These are phyloP conservation scores for Beroe forskalii DNA, from an alignment of 37 sponge, comb jelly and placozoan genomes.

Conservation along the genomic window DNA sequence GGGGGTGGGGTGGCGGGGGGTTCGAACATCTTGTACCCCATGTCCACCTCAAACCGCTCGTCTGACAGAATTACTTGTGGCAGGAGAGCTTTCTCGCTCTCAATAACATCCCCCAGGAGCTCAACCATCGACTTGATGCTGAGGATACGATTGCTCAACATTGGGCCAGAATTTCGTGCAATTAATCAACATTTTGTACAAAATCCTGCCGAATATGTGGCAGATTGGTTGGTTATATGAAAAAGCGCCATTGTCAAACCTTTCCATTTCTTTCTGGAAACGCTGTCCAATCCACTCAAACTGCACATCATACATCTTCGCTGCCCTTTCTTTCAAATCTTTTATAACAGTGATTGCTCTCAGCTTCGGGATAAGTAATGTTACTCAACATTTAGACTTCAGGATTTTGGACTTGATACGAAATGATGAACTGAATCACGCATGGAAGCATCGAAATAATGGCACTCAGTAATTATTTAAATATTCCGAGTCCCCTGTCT, in stretches of 20 bases:
- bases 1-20: conserved; percentile 75
- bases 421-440: too few species aligned
- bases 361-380: too few species aligned
- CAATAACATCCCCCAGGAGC: conserved; percentile 79
- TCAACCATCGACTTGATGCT: conserved; percentile 76
- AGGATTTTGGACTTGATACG: too few species aligned
- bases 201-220: too few species aligned
- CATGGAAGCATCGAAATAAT: too few species aligned
- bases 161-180: too few species aligned
- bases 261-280: conserved; percentile 79
- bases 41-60: conserved; percentile 68
- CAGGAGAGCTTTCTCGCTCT: conserved; percentile 76
- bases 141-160: background rate
- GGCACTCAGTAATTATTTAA: too few species aligned
- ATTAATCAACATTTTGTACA: too few species aligned
- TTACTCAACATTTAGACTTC: too few species aligned
- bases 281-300: conserved; percentile 75
- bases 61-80: conserved; percentile 73
- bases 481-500: too few species aligned
- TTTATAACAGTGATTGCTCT: conserved; percentile 25
- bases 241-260: too few species aligned
- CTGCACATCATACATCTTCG: conserved; percentile 71
- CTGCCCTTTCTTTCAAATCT: conserved; percentile 64
- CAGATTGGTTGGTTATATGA: too few species aligned
- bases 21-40: conserved; percentile 71